A percentile compares a stretch with the other conserved stretches of the same genome.
phyloP scores from a whole-genome alignment of 2,797 vertebrate genomes.

The Cirrhinus molitorella region DNA sequence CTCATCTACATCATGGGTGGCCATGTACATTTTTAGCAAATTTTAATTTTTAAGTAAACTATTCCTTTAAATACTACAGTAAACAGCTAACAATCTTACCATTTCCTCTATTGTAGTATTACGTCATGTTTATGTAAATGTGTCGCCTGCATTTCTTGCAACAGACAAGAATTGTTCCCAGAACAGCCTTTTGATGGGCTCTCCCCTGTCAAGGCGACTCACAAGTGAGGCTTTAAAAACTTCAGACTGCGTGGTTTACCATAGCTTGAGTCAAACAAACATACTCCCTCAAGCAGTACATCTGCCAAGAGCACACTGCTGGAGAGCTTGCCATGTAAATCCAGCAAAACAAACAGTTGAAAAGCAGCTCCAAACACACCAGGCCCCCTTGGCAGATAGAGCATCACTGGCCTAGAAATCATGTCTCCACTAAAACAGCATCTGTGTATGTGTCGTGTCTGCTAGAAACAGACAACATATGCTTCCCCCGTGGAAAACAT shows the following conservation, averaged over 20 bases:
- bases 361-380: conserved; percentile 21
- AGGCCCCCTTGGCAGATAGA: conserved; percentile 34
- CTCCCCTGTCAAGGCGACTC: background rate
- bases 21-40: background rate
- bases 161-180: background rate
- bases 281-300: conserved; percentile 41
- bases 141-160: background rate
- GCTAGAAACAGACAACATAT: conserved; percentile 38
- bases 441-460: conserved; percentile 36
- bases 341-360: conserved; percentile 49
- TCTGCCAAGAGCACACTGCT: conserved; percentile 42
- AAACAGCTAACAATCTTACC: background rate
- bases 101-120: conserved; percentile 3
- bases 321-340: conserved; percentile 32
- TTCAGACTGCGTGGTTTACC: conserved; percentile 11
- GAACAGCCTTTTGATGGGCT: conserved; percentile 24
- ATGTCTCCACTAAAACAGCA: conserved; percentile 43
- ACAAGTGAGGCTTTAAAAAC: conserved; percentile 14
- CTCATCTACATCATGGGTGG: background rate
- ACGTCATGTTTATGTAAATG: background rate
- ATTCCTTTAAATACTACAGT: background rate
- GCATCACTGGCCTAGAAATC: conserved; percentile 42
- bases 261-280: conserved; percentile 24
- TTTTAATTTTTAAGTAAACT: background rate
- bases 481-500: conserved; percentile 32